Base-by-base conservation (phyloP, 2,797 vertebrate genomes). In the Poecile montanus region DNA sequence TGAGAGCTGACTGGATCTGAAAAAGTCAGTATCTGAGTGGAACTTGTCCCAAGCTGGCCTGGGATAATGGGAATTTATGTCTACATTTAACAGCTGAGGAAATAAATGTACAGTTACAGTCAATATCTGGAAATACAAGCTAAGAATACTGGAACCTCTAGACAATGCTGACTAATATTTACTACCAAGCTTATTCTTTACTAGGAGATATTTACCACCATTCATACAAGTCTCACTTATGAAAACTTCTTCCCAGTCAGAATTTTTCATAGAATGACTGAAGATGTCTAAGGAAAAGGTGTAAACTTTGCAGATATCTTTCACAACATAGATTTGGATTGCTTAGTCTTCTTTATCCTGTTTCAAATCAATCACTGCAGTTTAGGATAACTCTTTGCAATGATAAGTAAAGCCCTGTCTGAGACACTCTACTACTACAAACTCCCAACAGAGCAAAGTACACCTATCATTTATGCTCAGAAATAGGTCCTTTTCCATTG, bases 401-500 rank as follows among this genome's bases (percentile, higher is more conserved):
- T 70, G 45, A 88, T 88, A 89, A 86, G 66, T 63, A 65, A 91
- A 95, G 53, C n/a, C 47, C 61, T 48, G 47, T 21, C 29, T 42
- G 48, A 91, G 83, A 74, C n/a, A 48, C 42, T 44, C 10, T 57
- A 21, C 87, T 83, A 34, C 78, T 80, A 48, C 51, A 71, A 74
- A 88, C 60, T 94, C 61, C 40, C 56, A 92, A 16, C 26, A 84
- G 70, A 86, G 71, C 74, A 89, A 85, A 91, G 61, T 26, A 71
- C 56, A 85, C 60, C 63, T 88, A 76, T 58, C 45, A 47, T 85
- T 92, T 79, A 60, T 79, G 68, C 66, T 53, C 68, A 81, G 68
- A 94, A 94, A 88, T 13, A 65, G 74, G 70, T 61, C 56, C 68
- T 91, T 94, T 83, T 89, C 75, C 75, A 78, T 57, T 77, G 72